phyloP scores from a whole-genome alignment of 2,113 vertebrate genomes.

The Scopus umbretta region DNA sequence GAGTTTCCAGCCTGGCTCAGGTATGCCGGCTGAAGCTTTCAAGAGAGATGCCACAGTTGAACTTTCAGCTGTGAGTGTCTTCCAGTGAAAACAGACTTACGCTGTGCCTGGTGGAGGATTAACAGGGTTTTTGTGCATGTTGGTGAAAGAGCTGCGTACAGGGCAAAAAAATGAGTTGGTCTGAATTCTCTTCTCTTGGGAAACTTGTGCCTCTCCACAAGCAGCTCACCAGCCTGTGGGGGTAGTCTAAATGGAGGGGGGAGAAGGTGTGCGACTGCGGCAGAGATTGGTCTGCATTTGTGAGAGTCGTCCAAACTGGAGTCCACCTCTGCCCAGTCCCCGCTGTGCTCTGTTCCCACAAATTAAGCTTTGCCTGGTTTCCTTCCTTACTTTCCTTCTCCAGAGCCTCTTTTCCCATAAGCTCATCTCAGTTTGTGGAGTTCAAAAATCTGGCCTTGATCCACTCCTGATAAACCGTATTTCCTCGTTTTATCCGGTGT shows the following conservation, averaged over 20 bases:
- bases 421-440: background rate
- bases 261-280: background rate
- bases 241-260: background rate
- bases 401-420: background rate
- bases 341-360: background rate
- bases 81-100: background rate
- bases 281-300: background rate
- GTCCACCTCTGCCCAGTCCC: background rate
- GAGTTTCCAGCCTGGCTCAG: conserved; percentile 41
- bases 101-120: background rate
- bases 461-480: background rate
- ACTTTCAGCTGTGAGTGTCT: background rate
- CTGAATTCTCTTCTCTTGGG: background rate
- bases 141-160: background rate
- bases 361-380: background rate
- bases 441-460: background rate
- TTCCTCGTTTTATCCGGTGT: background rate
- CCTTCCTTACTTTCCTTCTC: background rate
- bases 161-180: background rate
- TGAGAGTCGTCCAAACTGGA: background rate
- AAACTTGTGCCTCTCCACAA: background rate
- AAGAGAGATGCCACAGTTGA: background rate
- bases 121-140: background rate
- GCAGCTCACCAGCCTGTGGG: background rate
- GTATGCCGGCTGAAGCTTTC: background rate